Evolutionary conservation across 2,113 vertebrate species (phyloP).

Genomic region (Nycticryphes semicollaris): DNA sequence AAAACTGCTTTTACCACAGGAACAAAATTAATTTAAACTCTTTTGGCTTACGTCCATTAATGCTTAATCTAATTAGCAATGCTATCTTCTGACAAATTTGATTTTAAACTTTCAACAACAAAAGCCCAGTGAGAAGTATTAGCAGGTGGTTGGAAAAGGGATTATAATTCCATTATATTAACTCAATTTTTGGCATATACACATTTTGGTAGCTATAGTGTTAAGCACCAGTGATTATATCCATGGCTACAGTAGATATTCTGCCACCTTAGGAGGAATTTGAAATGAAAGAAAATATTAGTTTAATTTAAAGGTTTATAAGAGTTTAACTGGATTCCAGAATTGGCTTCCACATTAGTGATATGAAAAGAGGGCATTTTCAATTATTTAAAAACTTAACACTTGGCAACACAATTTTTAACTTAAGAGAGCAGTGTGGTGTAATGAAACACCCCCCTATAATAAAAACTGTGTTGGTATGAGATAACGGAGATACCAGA

Average conservation of each 20-base stretch:
- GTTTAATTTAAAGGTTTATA: neutral
- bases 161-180: neutral
- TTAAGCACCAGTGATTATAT: neutral
- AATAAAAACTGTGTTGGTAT: neutral
- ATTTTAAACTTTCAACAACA: neutral
- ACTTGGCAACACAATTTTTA: neutral
- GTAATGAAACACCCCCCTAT: neutral
- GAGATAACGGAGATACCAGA: neutral
- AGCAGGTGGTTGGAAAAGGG: neutral
- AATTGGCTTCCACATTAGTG: conserved; percentile 1
- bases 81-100: neutral
- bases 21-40: neutral
- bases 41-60: neutral
- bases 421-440: neutral
- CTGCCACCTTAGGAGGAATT: neutral
- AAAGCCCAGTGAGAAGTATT: neutral
- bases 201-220: neutral
- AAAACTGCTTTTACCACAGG: neutral
- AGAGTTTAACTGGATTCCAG: neutral
- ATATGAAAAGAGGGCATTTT: neutral
- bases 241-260: neutral
- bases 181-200: neutral
- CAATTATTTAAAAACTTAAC: neutral
- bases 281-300: neutral
- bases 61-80: conserved; percentile 1